Conservation (phyloP, 2,113 vertebrate genomes). For the Scolopax mira region DNA sequence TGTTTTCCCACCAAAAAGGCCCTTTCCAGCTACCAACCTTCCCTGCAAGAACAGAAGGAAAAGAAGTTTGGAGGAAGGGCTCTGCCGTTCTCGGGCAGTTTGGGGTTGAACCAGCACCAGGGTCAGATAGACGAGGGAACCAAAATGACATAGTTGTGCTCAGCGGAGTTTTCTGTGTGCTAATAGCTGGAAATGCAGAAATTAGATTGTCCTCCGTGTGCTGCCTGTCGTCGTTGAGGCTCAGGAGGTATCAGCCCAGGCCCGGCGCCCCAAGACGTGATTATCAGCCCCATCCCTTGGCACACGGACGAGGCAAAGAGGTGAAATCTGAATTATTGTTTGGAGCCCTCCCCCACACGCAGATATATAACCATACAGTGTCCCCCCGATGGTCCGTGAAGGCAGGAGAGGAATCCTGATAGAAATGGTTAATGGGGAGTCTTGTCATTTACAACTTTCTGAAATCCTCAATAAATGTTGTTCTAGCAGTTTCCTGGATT, state of each 20-base stretch:
- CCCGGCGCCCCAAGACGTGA: fast-evolving
- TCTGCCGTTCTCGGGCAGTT: neutral
- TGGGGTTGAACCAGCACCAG: neutral
- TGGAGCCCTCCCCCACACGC: neutral
- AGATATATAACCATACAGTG: neutral
- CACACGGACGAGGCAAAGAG: neutral
- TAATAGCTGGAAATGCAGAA: neutral
- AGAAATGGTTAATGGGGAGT: neutral
- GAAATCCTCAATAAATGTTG: neutral
- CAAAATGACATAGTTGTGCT: neutral
- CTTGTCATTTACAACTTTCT: neutral
- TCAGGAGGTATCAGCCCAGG: neutral
- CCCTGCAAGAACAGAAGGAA: neutral
- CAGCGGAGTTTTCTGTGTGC: neutral
- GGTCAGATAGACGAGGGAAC: neutral
- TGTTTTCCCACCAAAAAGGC: neutral
- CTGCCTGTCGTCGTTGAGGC: neutral
- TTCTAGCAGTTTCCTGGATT: neutral
- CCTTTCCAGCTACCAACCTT: neutral
- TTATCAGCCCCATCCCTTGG: neutral
- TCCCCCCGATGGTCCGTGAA: neutral
- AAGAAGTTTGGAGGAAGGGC: neutral
- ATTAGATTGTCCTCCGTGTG: neutral
- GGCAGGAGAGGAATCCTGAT: neutral
- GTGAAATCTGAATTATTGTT: neutral